phyloP scores from a whole-genome alignment of 2,888 invertebrate species.

The Aporophyla lueneburgensis region DNA sequence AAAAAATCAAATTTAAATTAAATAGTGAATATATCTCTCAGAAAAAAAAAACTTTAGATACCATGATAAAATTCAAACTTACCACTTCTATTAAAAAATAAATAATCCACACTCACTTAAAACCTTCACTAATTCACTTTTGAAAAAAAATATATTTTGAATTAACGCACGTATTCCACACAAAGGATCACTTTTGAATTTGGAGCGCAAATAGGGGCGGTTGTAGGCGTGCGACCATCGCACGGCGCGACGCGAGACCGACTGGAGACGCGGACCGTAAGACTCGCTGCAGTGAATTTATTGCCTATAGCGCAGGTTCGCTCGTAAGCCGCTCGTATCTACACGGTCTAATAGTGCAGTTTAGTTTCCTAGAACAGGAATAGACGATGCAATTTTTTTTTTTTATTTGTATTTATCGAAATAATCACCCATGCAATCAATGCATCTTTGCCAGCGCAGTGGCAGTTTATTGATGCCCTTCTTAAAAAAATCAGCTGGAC shows the following conservation, averaged over 20 bases:
- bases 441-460: too few relatives aligned
- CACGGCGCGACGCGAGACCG: constrained; percentile 54
- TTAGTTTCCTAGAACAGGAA: constrained; percentile 45
- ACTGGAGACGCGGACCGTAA: constrained; percentile 52
- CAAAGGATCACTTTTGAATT: constrained; percentile 63
- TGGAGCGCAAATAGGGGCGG: constrained; percentile 46
- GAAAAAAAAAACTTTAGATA: constrained; percentile 24
- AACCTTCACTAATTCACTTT: constrained; percentile 56
- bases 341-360: constrained; percentile 55
- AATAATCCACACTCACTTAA: constrained; percentile 46
- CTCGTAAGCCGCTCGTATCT: constrained; percentile 29
- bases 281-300: constrained; percentile 60
- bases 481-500: too few relatives aligned
- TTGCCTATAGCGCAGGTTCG: constrained; percentile 64
- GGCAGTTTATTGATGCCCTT: too few relatives aligned
- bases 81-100: constrained; percentile 45
- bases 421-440: too few relatives aligned
- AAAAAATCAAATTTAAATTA: constrained; percentile 17
- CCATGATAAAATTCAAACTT: constrained; percentile 43
- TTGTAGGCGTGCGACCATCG: constrained; percentile 47
- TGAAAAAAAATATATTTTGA: constrained; percentile 17
- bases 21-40: too few relatives aligned
- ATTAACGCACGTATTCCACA: constrained; percentile 57
- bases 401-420: too few relatives aligned
- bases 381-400: constrained; percentile 35